phyloP scores from a whole-genome alignment of 1,140 invertebrate genomes.

The Carposina sasakii region DNA sequence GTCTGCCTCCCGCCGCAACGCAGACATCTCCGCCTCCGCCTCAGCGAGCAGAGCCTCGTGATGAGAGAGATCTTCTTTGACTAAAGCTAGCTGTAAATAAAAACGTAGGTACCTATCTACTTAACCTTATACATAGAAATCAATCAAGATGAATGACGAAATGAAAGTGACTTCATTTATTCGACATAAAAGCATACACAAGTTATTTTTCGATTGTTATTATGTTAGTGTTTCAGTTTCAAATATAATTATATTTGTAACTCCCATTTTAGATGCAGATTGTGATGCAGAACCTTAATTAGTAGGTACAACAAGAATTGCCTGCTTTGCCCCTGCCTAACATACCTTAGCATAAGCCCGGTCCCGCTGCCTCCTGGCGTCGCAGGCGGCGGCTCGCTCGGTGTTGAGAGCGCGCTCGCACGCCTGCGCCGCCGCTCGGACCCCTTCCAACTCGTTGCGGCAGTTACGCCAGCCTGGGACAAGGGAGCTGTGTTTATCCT shows the following conservation, averaged over 20 bases:
- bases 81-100: slow-evolving; percentile 30
- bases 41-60: slow-evolving; percentile 30
- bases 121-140: no score
- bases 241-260: no score
- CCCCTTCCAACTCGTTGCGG: slow-evolving; percentile 54
- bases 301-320: no score
- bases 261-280: no score
- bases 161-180: no score
- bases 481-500: neutral
- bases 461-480: slow-evolving; percentile 51
- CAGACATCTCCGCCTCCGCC: slow-evolving; percentile 27
- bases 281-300: no score
- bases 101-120: no score
- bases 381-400: slow-evolving; percentile 46
- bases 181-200: no score
- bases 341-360: slow-evolving; percentile 30
- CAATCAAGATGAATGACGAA: no score
- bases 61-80: slow-evolving; percentile 40
- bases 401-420: slow-evolving; percentile 45
- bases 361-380: slow-evolving; percentile 31
- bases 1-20: slow-evolving; percentile 23
- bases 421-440: slow-evolving; percentile 39
- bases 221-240: no score
- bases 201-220: no score
- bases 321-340: no score